Evolutionary conservation across 1,140 invertebrate genomes (phyloP), one percentile per base, ranked within the genome.

Genomic region (Temnothorax longispinosus): DNA sequence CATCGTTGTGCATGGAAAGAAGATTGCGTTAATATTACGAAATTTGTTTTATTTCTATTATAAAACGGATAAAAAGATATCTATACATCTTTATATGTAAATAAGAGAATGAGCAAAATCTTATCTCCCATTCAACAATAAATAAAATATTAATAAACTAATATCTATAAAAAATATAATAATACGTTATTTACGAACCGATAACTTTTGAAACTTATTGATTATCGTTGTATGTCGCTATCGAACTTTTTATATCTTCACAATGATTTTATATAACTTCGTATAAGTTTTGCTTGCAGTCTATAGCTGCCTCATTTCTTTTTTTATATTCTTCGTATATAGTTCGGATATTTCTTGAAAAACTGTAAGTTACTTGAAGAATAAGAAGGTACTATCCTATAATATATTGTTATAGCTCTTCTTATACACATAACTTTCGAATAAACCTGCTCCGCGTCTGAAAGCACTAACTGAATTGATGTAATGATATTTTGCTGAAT

Each of bases 161-260:
- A 38, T 64, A 44, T 35, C 2, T 35, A 50, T 47, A 38, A 47
- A 13, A 78, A 78, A 44, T 60, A 21, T 60, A 27, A 77, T 11
- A 27, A 35, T 47, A 13, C 7, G 18, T 10, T 50, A 7, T 50
- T 80, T 52, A 67, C 7, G 0, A 13, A 80, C 11, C 11, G 2
- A 67, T 60, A 75, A 76, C 72, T 76, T 76, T 13, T 41, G 27
- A 4, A 18, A 44, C 41, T 60, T 76, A 38, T 60, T 75, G 54
- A 41, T 75, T 75, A 60, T 75, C 13, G 13, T 38, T 27, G 35
- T 4, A 77, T 1, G 15, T 50, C 15, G 10, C 38, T 32, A 27
- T 76, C 15, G 7, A 32, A 77, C 21, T 77, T 62, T 44, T 77
- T 11, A 77, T 32, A 38, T 44, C 3, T 56, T 56, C n/a, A 7